Evolutionary conservation across 2,888 invertebrate species (phyloP).

Genomic region (Lomographa bimaculata): DNA sequence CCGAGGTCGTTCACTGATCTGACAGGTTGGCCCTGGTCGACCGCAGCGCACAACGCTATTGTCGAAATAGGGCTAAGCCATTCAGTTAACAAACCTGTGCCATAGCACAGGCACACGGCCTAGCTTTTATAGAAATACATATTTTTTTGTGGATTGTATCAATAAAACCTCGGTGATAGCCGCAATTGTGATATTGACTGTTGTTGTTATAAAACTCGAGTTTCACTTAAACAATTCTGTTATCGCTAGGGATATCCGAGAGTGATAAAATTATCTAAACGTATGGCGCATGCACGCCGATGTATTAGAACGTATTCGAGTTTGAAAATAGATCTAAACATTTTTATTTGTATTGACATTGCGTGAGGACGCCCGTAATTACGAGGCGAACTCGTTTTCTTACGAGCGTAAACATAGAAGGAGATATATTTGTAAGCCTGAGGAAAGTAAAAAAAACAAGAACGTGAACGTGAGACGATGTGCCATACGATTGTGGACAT

Average conservation of each 20-base stretch:
- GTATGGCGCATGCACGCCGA: constrained; percentile 41
- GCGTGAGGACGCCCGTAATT: constrained; percentile 41
- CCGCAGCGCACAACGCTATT: constrained; percentile 45
- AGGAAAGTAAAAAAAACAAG: constrained; percentile 32
- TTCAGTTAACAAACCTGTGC: constrained; percentile 50
- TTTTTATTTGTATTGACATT: constrained; percentile 44
- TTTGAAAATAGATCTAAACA: constrained; percentile 34
- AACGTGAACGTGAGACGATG: constrained; percentile 17
- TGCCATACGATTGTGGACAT: constrained; percentile 1
- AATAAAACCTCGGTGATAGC: constrained; percentile 29
- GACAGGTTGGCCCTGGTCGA: constrained; percentile 62
- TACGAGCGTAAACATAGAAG: constrained; percentile 34
- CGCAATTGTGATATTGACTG: constrained; percentile 41
- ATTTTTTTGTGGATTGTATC: constrained; percentile 38
- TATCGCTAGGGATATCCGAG: constrained; percentile 56
- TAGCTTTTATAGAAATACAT: constrained; percentile 35
- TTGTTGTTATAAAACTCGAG: constrained; percentile 48
- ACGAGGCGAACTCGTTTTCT: constrained; percentile 38
- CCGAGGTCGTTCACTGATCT: constrained; percentile 77
- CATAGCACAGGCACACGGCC: constrained; percentile 56
- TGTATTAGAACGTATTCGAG: constrained; percentile 39
- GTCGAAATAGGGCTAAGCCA: constrained; percentile 39
- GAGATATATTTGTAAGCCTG: constrained; percentile 27
- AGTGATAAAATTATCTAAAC: constrained; percentile 59
- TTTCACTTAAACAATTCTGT: constrained; percentile 48